Percentiles rank a stretch among this genome's conserved stretches.
phyloP scores from a whole-genome alignment of 2,888 invertebrate species.

The Cheilosia scutellata region DNA sequence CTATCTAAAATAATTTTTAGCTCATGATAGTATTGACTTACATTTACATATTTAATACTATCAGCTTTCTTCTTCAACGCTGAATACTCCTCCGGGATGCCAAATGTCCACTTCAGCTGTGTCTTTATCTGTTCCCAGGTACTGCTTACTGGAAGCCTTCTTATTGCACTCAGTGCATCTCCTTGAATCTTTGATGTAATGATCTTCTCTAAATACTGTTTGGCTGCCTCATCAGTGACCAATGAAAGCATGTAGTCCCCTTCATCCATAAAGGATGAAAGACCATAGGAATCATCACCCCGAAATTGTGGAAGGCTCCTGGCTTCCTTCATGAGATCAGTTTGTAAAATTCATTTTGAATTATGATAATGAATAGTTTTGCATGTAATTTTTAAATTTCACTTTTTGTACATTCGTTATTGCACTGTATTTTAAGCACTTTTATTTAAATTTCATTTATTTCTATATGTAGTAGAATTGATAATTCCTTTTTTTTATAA shows the following conservation, averaged over 20 bases:
- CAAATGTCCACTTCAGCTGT: constrained; percentile 12
- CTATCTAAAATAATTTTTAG: constrained; percentile 28
- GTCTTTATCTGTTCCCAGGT: background rate
- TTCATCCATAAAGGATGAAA: constrained; percentile 5
- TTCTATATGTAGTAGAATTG: too few relatives aligned
- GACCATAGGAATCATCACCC: constrained; percentile 24
- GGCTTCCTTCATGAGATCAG: constrained; percentile 19
- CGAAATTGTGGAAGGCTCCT: constrained; percentile 30
- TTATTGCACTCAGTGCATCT: constrained; percentile 4
- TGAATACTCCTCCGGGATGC: constrained; percentile 18
- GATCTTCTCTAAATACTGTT: background rate
- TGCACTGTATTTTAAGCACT: too few relatives aligned
- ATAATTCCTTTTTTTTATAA: background rate
- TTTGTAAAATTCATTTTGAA: constrained; percentile 25
- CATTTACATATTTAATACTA: constrained; percentile 22
- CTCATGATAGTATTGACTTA: constrained; percentile 40
- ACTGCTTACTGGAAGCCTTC: constrained; percentile 4
- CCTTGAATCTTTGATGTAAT: constrained; percentile 30
- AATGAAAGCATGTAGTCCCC: constrained; percentile 7
- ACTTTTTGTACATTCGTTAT: background rate
- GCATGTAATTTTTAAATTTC: background rate
- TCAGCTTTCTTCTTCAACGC: constrained; percentile 26
- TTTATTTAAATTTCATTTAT: background rate
- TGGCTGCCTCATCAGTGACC: constrained; percentile 13
- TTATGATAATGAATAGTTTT: background rate